Conservation (phyloP, 2,888 invertebrate genomes). For the Macrophya alboannulata region DNA sequence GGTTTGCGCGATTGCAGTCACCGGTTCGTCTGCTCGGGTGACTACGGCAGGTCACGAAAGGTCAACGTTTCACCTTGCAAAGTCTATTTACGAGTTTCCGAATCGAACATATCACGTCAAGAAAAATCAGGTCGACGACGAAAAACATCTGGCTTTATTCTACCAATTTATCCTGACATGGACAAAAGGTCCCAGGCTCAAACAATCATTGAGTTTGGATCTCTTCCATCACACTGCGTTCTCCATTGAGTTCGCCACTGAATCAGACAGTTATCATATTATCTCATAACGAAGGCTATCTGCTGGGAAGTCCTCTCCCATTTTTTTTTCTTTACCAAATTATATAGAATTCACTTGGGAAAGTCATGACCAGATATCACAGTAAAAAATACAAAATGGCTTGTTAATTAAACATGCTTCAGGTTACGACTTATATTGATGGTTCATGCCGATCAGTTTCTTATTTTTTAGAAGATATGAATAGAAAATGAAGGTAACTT, state of each 20-base stretch:
- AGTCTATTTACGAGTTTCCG: constrained; percentile 20
- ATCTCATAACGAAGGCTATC: not conserved
- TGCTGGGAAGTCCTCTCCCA: not conserved
- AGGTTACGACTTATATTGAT: not conserved
- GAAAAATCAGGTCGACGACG: constrained; percentile 22
- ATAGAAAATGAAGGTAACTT: too few relatives aligned
- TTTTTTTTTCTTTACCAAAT: not conserved
- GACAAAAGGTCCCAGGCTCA: constrained; percentile 6
- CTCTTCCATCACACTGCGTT: not conserved
- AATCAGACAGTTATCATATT: constrained; percentile 6
- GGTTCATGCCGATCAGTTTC: too few relatives aligned
- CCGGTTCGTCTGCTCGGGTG: constrained; percentile 41
- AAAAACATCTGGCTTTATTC: constrained; percentile 22
- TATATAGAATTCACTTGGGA: not conserved
- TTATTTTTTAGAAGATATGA: not conserved
- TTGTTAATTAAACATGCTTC: not conserved
- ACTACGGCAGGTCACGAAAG: constrained; percentile 35
- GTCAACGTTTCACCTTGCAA: constrained; percentile 22
- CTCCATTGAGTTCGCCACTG: not conserved
- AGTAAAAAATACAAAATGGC: not conserved
- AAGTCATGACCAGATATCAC: too few relatives aligned
- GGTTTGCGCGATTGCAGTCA: constrained; percentile 40
- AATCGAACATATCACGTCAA: constrained; percentile 28
- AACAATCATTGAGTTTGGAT: constrained; percentile 18
- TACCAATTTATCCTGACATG: constrained; percentile 20